Conservation (phyloP, 2,888 invertebrate genomes). For the Papilio protenor region DNA sequence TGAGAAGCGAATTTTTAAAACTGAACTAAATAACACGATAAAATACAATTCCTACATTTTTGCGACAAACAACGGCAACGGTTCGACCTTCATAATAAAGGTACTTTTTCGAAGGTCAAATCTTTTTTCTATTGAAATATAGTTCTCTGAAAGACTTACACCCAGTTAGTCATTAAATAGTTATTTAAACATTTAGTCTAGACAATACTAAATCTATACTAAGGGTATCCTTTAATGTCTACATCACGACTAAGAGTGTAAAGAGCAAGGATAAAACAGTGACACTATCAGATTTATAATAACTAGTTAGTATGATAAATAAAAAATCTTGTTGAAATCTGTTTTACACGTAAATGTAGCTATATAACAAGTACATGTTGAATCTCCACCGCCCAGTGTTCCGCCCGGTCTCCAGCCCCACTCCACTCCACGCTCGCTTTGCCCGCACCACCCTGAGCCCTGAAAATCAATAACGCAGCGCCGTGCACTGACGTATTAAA, state of each 20-base stretch:
- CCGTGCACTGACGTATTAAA: slow-evolving; percentile 39
- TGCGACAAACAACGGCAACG: background rate
- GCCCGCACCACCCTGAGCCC: slow-evolving; percentile 24
- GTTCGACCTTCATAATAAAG: background rate
- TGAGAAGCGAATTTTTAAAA: background rate
- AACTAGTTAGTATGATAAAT: background rate
- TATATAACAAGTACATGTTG: slow-evolving; percentile 22
- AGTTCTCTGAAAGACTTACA: background rate
- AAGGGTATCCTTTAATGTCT: background rate
- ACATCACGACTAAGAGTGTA: too few relatives aligned
- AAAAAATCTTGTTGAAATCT: background rate
- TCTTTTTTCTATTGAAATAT: background rate
- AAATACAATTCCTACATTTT: background rate
- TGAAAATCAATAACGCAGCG: slow-evolving; percentile 45
- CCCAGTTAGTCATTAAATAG: background rate
- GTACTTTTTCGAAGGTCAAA: background rate
- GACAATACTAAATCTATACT: background rate
- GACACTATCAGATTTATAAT: background rate
- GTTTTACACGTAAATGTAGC: slow-evolving; percentile 9
- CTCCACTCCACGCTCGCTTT: slow-evolving; percentile 2
- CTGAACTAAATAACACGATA: background rate
- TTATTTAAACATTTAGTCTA: background rate
- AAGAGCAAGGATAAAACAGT: background rate
- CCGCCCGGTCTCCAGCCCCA: background rate
- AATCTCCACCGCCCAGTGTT: slow-evolving; percentile 23